Percentiles rank a stretch among this genome's conserved stretches.
These are phyloP conservation scores for Anguilla megastoma DNA, from an alignment of 2,797 vertebrate species.

Conservation along the genomic window DNA sequence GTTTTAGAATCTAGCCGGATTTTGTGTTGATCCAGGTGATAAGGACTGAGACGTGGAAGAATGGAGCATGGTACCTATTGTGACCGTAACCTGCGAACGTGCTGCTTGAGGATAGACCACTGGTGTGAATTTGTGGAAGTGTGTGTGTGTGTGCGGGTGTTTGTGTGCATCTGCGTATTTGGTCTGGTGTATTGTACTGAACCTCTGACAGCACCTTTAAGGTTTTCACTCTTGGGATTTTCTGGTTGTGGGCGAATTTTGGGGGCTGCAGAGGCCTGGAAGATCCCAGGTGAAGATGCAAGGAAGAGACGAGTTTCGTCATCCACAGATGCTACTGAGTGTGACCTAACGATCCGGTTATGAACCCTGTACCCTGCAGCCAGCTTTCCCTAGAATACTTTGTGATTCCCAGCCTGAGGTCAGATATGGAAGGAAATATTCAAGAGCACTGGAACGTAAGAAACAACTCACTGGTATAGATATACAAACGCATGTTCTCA, in stretches of 20 bases:
- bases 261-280: background rate
- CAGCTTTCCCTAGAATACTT: background rate
- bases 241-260: background rate
- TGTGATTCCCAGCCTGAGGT: too few species aligned
- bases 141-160: background rate
- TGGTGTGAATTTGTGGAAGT: background rate
- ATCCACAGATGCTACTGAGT: background rate
- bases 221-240: background rate
- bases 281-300: background rate
- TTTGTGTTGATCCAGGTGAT: background rate
- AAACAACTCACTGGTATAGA: background rate
- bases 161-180: background rate
- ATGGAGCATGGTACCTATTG: background rate
- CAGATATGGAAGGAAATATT: too few species aligned
- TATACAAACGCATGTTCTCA: background rate
- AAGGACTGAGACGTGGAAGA: too few species aligned
- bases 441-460: background rate
- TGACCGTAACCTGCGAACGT: background rate
- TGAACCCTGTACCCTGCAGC: background rate
- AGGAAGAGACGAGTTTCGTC: background rate
- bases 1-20: background rate
- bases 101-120: background rate
- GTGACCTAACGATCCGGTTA: background rate
- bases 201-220: background rate
- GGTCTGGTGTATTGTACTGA: background rate